Conservation (phyloP, 2,797 vertebrate species). For the Crocodylus rhombifer region DNA sequence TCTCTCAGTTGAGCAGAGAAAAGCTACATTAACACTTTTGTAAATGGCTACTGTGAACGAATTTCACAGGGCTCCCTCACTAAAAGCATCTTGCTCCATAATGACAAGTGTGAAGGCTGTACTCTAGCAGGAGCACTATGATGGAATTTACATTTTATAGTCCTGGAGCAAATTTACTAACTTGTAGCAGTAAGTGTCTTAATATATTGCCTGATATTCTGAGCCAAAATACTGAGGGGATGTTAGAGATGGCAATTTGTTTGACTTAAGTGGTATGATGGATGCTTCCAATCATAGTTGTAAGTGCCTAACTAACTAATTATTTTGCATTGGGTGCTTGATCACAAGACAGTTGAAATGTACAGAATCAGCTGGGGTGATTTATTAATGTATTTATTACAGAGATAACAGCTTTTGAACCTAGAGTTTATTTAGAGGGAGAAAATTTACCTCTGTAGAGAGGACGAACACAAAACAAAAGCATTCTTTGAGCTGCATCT, state of each 20-base stretch:
- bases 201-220: constrained; percentile 37
- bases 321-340: constrained; percentile 40
- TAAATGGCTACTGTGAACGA: constrained; percentile 18
- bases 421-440: not conserved
- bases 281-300: constrained; percentile 53
- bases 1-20: constrained; percentile 23
- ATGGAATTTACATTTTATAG: constrained; percentile 16
- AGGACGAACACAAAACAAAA: not conserved
- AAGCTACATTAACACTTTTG: constrained; percentile 7
- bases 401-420: constrained; percentile 15
- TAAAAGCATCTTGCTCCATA: constrained; percentile 7
- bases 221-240: constrained; percentile 51
- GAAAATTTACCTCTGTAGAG: not conserved
- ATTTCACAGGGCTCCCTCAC: constrained; percentile 10
- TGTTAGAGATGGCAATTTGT: constrained; percentile 58
- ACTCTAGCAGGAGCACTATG: constrained; percentile 4
- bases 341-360: constrained; percentile 35
- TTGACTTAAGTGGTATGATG: constrained; percentile 49
- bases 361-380: constrained; percentile 28
- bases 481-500: not conserved
- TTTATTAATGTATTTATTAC: not conserved
- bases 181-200: constrained; percentile 41
- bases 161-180: constrained; percentile 19
- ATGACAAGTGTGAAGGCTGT: not conserved
- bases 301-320: constrained; percentile 63